Conservation (phyloP, 2,888 invertebrate genomes). For the Thecocarcelia acutangulata region DNA sequence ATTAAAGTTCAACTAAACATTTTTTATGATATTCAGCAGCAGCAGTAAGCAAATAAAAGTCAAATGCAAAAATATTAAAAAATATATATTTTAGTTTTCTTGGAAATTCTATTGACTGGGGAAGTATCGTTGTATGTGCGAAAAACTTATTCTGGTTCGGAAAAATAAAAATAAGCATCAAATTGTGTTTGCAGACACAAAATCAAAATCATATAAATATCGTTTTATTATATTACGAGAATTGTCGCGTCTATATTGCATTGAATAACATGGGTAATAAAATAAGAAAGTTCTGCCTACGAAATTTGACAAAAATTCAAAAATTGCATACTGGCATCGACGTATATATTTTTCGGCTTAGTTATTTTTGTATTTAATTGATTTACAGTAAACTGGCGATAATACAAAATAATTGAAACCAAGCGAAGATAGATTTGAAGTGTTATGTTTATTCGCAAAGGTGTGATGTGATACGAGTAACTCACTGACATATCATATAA, state of each 20-base stretch:
- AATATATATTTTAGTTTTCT: background rate
- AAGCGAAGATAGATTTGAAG: no score
- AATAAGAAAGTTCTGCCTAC: no score
- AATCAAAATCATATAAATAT: constrained; percentile 47
- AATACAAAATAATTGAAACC: no score
- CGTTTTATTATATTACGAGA: constrained; percentile 41
- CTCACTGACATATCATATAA: no score
- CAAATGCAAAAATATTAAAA: constrained; percentile 3
- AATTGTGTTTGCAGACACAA: constrained; percentile 23
- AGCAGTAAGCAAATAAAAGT: constrained; percentile 8
- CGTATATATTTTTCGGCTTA: no score
- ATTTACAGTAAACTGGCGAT: no score
- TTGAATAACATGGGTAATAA: constrained; percentile 12
- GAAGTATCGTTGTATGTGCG: constrained; percentile 29
- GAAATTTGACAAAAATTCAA: no score
- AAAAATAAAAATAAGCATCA: constrained; percentile 15
- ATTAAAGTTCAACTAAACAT: constrained; percentile 53
- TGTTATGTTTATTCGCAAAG: no score
- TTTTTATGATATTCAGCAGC: constrained; percentile 23
- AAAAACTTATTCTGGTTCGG: constrained; percentile 46
- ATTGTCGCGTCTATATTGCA: constrained; percentile 32
- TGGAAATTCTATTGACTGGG: background rate
- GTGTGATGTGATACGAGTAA: no score
- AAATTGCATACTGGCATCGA: no score
- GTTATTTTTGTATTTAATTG: no score